Base-by-base conservation (phyloP, 2,888 invertebrate genomes). In the Perdita meconis region DNA sequence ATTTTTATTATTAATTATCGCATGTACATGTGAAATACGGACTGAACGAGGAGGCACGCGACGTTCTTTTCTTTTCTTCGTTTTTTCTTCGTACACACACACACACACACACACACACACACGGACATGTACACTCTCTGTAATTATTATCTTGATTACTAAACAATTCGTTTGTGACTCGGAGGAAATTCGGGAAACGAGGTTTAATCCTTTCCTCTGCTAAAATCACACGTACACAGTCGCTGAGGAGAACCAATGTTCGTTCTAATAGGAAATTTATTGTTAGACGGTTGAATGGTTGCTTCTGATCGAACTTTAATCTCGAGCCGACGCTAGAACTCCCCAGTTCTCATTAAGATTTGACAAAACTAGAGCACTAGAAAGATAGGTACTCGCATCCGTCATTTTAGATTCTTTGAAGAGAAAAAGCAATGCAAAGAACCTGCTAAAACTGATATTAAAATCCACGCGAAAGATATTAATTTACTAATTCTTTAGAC, bases 181-280 rank as follows among this genome's bases (percentile, higher is more conserved):
- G 30, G 19, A 10, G 12, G 30, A n/a, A 12, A 12, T 22, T 6
- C 34, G 40, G 4, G 8, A 57, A 1, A 3, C 40, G 5, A 53
- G 19, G 12, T 3, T 24, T 13, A 16, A 38, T 38, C 26, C 10
- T 34, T 60, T 40, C 60, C 22, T 51, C 40, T 40, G 12, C 6
- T n/a, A 0, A n/a, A n/a, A 12, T 26, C 22, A 30, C 72, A 67
- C 66, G 50, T 38, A 73, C 55, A 64, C 42, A 16, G n/a, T n/a
- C 0, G 1, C 4, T 10, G 2, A 84, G 80, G 85, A 86, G 80
- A 87, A 84, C 86, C 87, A 85, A 86, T 86, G 86, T 86, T 89
- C 86, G 86, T 89, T 86, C 81, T 61, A 82, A 86, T 86, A 86
- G 73, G 81, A 22, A 22, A 26, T 84, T 83, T 74, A 84, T 87